These are phyloP conservation scores for Pelodiscus sinensis DNA, from an alignment of 2,113 vertebrate species.

Conservation along the genomic window DNA sequence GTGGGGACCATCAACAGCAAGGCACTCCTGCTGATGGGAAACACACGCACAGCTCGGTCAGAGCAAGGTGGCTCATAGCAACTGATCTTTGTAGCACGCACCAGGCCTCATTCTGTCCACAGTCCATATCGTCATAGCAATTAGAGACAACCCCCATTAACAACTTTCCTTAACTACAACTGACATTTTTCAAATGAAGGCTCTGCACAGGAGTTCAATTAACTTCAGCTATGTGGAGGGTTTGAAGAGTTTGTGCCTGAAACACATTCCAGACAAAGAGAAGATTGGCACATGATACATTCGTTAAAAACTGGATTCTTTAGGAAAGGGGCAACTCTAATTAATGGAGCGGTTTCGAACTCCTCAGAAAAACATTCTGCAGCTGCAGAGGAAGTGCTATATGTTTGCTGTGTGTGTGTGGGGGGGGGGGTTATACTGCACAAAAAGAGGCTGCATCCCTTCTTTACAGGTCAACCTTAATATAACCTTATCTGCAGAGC, in stretches of 20 bases:
- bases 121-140: neutral
- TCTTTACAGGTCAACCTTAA: neutral
- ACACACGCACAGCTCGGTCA: neutral
- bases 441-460: neutral
- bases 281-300: neutral
- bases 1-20: neutral
- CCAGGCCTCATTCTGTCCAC: neutral
- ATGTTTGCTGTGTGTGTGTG: accelerated
- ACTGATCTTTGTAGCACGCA: neutral
- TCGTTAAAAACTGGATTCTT: neutral
- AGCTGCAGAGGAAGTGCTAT: neutral
- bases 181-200: neutral
- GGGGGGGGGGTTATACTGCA: neutral
- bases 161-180: neutral
- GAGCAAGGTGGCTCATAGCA: neutral
- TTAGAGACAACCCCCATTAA: neutral
- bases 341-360: neutral
- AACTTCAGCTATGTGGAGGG: neutral
- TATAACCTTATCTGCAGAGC: neutral
- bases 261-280: neutral
- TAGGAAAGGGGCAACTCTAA: neutral
- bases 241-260: neutral
- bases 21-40: neutral
- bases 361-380: neutral
- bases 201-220: neutral